Percentiles rank a stretch among this genome's conserved stretches.
Conservation (phyloP, 2,888 invertebrate species). For the Tenthredo scrophulariae region DNA sequence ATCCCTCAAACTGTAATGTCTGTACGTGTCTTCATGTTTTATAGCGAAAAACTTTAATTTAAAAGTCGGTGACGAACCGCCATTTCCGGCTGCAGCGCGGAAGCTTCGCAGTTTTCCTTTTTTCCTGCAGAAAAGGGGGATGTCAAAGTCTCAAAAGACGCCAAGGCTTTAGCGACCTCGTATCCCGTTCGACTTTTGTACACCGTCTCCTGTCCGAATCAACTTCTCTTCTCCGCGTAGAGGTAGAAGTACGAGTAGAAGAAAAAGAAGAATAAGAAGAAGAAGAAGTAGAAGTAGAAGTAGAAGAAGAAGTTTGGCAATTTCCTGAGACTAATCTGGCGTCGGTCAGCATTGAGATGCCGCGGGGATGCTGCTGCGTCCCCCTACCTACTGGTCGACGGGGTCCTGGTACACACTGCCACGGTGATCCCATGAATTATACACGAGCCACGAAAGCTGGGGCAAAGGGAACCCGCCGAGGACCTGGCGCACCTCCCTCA, state of each 20-base stretch:
- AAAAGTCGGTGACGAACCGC: background rate
- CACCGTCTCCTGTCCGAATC: constrained; percentile 71
- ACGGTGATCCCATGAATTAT: constrained; percentile 76
- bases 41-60: background rate
- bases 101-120: background rate
- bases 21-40: background rate
- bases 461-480: constrained; percentile 5
- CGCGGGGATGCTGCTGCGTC: constrained; percentile 57
- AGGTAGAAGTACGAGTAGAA: background rate
- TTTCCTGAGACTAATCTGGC: constrained; percentile 77
- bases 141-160: background rate
- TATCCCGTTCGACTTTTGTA: background rate
- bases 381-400: constrained; percentile 28
- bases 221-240: constrained; percentile 67
- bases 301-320: constrained; percentile 76
- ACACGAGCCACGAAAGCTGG: constrained; percentile 66
- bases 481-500: constrained; percentile 24
- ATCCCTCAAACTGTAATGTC: background rate
- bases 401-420: constrained; percentile 49
- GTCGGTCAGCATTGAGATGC: constrained; percentile 78
- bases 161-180: constrained; percentile 12
- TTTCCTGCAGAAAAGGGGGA: background rate
- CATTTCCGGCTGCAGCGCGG: background rate
- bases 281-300: background rate
- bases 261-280: background rate